A percentile compares a stretch with the other conserved stretches of the same genome.
Conservation (phyloP, 1,140 invertebrate genomes). For the Ceratitis capitata region DNA sequence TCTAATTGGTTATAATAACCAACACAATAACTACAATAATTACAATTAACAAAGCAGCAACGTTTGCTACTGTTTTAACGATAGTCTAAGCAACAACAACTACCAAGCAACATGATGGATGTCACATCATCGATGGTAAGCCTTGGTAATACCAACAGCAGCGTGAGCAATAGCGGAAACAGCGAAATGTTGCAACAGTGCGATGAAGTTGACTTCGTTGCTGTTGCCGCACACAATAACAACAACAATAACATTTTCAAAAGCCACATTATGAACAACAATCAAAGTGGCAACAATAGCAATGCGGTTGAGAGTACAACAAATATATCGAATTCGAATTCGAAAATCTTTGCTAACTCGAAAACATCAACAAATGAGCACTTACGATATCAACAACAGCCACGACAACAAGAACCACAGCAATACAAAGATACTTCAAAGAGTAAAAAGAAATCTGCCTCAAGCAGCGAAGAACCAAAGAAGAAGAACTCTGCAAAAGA, state of each 20-base stretch:
- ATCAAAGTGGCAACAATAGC: not conserved
- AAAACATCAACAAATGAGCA: conserved; percentile 6
- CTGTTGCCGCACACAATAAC: not conserved
- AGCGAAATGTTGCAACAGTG: not conserved
- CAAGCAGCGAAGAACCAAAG: conserved; percentile 31
- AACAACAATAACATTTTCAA: conserved; percentile 30
- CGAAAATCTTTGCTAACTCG: conserved; percentile 14
- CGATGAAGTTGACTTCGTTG: conserved; percentile 44
- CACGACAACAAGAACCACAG: conserved; percentile 13
- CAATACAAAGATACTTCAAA: conserved; percentile 28
- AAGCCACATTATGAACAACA: not conserved
- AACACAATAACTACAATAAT: not conserved
- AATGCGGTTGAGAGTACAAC: not conserved
- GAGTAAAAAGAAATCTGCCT: not conserved
- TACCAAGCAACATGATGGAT: not conserved
- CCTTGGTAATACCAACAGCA: not conserved
- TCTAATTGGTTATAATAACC: not conserved
- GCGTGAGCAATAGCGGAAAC: not conserved
- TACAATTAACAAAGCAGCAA: too few relatives aligned
- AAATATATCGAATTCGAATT: not conserved
- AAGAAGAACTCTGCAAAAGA: conserved; percentile 30
- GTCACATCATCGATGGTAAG: not conserved
- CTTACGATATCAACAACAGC: conserved; percentile 14
- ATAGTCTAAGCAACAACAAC: not conserved
- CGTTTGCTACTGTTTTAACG: too few relatives aligned